These are phyloP conservation scores for Palythoa grandis DNA, from an alignment of 92 coral and sea anemone species.

Conservation along the genomic window DNA sequence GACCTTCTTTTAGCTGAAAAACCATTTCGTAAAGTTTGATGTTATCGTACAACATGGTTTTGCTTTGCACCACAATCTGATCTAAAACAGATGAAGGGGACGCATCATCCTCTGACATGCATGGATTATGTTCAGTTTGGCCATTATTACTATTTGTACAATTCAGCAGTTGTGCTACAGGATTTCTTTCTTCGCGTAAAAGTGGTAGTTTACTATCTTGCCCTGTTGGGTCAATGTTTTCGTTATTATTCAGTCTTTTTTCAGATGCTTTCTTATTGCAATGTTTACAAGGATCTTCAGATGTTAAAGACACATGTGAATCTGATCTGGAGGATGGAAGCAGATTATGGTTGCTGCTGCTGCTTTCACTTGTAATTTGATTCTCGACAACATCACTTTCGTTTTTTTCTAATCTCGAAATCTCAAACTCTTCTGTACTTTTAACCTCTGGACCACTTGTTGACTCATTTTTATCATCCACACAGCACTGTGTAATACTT, in stretches of 20 bases:
- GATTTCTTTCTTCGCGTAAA: neutral
- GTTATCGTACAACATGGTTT: neutral
- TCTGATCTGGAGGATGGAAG: neutral
- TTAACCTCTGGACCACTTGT: neutral
- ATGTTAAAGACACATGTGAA: neutral
- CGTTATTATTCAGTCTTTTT: neutral
- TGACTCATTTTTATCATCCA: neutral
- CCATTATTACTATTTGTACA: neutral
- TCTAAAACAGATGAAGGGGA: neutral
- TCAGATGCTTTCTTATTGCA: neutral
- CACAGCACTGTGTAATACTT: conserved; percentile 4
- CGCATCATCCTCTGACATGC: neutral
- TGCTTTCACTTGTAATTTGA: neutral
- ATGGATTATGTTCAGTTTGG: neutral
- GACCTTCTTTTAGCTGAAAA: conserved; percentile 1
- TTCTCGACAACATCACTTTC: neutral
- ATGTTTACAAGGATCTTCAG: neutral
- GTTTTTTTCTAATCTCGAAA: neutral
- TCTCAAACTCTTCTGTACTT: conserved; percentile 19
- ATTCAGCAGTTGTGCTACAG: neutral
- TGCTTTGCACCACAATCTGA: neutral
- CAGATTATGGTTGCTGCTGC: neutral
- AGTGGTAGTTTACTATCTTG: neutral
- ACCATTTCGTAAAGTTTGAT: neutral
- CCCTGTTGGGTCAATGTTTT: neutral